Conservation (phyloP, 2,113 vertebrate genomes). For the Cryptomyrus ogoouensis region DNA sequence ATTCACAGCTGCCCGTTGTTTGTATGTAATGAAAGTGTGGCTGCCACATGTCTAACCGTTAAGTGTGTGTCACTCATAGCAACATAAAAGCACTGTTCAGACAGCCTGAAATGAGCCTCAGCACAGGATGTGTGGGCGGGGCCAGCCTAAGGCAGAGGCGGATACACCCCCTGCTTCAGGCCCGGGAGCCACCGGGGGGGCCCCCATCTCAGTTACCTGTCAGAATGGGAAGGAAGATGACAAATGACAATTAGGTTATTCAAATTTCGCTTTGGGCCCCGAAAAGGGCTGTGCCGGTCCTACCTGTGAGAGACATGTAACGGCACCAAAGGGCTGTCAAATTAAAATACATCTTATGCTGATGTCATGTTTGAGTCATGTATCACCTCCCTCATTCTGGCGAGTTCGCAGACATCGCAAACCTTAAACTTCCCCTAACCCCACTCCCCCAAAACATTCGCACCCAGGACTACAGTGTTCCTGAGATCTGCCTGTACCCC, state of each 20-base stretch:
- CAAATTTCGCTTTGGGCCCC: background rate
- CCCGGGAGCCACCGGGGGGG: background rate
- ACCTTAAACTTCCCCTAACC: background rate
- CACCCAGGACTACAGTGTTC: slow-evolving; percentile 75
- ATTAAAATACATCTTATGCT: background rate
- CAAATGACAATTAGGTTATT: background rate
- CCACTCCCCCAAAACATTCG: background rate
- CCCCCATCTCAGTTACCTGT: background rate
- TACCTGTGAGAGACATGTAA: background rate
- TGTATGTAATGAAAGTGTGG: background rate
- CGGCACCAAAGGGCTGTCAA: background rate
- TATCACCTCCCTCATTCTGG: background rate
- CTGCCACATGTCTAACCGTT: background rate
- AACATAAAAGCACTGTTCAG: background rate
- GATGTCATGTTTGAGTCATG: background rate
- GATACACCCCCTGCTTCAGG: background rate
- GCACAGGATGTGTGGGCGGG: background rate
- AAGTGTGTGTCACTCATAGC: background rate
- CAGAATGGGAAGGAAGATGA: background rate
- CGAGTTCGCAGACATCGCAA: background rate
- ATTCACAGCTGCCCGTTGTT: background rate
- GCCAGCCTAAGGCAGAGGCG: background rate
- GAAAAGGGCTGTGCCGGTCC: background rate
- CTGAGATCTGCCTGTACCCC: slow-evolving; percentile 77
- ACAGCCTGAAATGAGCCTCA: background rate